Evolutionary conservation across 2,888 invertebrate species (phyloP), one percentile per base, ranked within the genome.

Genomic region (Lamproptera curius): DNA sequence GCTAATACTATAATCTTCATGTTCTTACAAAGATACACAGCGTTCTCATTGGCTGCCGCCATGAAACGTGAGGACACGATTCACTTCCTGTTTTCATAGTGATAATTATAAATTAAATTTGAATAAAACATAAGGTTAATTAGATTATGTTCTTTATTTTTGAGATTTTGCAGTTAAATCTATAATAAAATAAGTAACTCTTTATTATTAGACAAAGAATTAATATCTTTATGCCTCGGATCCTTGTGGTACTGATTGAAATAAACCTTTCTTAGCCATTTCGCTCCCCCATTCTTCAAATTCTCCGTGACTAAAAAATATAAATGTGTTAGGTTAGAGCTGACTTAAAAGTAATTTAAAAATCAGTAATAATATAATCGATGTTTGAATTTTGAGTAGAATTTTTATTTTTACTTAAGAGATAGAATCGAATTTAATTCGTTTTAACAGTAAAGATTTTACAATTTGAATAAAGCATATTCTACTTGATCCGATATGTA

Each of bases 241-340:
- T 6, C 31, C 31, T 31, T n/a, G n/a, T 6, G 86, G 83, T 3
- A 84, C 82, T 1, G 76, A 55, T 63, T 86, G 81, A 56, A 86
- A 86, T 49, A 86, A 56, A 10, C 86, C 86, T 62, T 82, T 83
- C 54, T 77, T 67, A n/a, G 85, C 84, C 84, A 86, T 86, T 66
- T 86, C 85, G 43, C 84, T 80, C 8, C 67, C 84, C 71, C 74
- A 81, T 9, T 80, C 82, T 46, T 83, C 80, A 34, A 81, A 63
- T 57, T 83, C 81, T 13, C 58, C 73, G 56, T 74, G 72, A 40
- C 86, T 85, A 64, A 35, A 70, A 54, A 34, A 11, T n/a, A n/a
- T n/a, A n/a, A n/a, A n/a, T n/a, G n/a, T n/a, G n/a, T n/a, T n/a
- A n/a, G n/a, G n/a, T n/a, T n/a, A n/a, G n/a, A n/a, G n/a, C n/a